Conservation (phyloP, 1,140 invertebrate species). For the Drosophila carrolli region DNA sequence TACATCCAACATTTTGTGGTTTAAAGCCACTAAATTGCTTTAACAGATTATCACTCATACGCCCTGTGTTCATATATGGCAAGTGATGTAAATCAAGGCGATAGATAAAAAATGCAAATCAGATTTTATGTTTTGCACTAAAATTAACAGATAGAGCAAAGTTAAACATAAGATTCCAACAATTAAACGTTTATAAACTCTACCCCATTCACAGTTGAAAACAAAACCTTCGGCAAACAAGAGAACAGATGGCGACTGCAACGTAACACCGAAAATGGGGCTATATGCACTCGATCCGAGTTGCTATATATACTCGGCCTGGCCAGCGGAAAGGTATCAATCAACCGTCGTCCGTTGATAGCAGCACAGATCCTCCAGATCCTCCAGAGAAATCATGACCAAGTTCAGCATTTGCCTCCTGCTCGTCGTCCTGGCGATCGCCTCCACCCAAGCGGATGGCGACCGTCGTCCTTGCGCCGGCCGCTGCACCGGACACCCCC, state of each 20-base stretch:
- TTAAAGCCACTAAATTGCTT: no score
- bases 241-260: constrained; percentile 12
- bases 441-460: constrained; percentile 33
- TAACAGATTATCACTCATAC: no score
- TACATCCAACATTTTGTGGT: no score
- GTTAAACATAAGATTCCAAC: background rate
- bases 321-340: constrained; percentile 1
- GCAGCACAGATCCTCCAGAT: background rate
- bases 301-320: constrained; percentile 14
- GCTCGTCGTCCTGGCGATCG: constrained; percentile 24
- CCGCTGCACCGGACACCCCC: constrained; percentile 37
- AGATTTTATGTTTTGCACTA: no score
- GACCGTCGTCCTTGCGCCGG: constrained; percentile 26
- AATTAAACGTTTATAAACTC: background rate
- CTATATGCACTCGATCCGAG: no score
- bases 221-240: background rate
- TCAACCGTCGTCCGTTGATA: background rate
- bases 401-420: constrained; percentile 54
- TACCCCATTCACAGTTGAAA: background rate
- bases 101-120: no score
- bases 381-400: constrained; percentile 35
- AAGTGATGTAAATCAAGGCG: no score
- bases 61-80: no score
- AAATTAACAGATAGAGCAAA: no score
- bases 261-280: background rate